Conservation (phyloP, 2,113 vertebrate species). For the Elgaria multicarinata region DNA sequence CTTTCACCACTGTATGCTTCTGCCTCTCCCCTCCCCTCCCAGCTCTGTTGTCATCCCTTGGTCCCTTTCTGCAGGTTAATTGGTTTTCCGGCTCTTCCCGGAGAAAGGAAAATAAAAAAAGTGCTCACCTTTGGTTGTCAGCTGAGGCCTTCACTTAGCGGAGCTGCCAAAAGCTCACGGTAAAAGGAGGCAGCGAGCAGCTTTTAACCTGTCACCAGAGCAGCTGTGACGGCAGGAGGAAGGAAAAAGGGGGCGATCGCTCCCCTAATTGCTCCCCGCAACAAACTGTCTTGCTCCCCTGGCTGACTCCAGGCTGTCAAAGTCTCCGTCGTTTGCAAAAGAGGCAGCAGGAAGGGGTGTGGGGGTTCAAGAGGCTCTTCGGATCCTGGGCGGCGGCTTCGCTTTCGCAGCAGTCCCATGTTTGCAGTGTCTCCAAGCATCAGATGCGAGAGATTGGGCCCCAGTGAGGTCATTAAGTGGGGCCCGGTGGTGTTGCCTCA, state of each 20-base stretch:
- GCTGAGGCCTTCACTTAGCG: not conserved
- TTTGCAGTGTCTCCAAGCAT: too few relatives aligned
- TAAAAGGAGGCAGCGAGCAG: not conserved
- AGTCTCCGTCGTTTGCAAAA: too few relatives aligned
- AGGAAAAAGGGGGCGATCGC: not conserved
- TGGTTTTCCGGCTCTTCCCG: not conserved
- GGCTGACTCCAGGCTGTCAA: not conserved
- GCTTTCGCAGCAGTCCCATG: too few relatives aligned
- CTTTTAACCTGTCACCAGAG: constrained; percentile 15
- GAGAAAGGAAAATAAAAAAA: too few relatives aligned
- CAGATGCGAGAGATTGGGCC: too few relatives aligned
- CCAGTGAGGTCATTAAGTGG: too few relatives aligned
- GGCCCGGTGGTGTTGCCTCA: too few relatives aligned
- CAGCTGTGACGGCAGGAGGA: not conserved
- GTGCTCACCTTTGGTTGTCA: not conserved
- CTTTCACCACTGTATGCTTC: fast-evolving
- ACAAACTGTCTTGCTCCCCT: not conserved
- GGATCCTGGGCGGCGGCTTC: not conserved
- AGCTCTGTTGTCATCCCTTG: not conserved
- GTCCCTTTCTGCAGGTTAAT: not conserved
- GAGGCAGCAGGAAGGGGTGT: too few relatives aligned
- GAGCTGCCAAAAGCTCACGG: not conserved
- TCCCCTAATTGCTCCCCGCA: not conserved
- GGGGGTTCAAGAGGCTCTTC: fast-evolving
- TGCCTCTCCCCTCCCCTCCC: fast-evolving